These are phyloP conservation scores for Digitonthophagus gazella DNA, from an alignment of 2,888 invertebrate species.

Conservation along the genomic window DNA sequence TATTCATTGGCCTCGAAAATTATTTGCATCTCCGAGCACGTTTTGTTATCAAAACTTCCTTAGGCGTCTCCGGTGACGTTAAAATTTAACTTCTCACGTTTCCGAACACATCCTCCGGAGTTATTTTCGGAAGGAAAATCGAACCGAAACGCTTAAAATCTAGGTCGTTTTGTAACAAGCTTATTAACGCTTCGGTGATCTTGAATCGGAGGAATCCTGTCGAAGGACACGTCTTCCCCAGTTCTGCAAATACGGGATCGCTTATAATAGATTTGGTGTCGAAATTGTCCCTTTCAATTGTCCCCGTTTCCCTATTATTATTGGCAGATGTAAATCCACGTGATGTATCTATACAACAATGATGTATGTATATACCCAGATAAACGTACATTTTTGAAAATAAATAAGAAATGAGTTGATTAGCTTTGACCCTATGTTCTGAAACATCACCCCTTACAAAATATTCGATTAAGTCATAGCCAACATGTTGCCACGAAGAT, in stretches of 20 bases:
- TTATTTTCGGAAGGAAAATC: neutral
- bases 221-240: conserved; percentile 3
- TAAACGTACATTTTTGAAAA: too few species aligned
- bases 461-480: conserved; percentile 28
- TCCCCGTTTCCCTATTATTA: too few species aligned
- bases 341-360: too few species aligned
- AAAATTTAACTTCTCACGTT: neutral
- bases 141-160: conserved; percentile 7
- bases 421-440: too few species aligned
- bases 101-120: neutral
- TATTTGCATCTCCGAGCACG: neutral
- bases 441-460: neutral
- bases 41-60: neutral
- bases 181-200: conserved; percentile 7
- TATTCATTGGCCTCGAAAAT: neutral
- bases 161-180: conserved; percentile 9
- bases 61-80: neutral
- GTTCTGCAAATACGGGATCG: neutral
- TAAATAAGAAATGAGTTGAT: too few species aligned
- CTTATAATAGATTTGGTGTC: neutral
- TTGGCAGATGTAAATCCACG: neutral
- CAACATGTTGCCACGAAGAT: conserved; percentile 31
- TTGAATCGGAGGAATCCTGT: conserved; percentile 1
- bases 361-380: too few species aligned
- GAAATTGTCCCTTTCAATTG: neutral